phyloP scores from a whole-genome alignment of 2,797 vertebrate genomes.

The Labeo calbasu region DNA sequence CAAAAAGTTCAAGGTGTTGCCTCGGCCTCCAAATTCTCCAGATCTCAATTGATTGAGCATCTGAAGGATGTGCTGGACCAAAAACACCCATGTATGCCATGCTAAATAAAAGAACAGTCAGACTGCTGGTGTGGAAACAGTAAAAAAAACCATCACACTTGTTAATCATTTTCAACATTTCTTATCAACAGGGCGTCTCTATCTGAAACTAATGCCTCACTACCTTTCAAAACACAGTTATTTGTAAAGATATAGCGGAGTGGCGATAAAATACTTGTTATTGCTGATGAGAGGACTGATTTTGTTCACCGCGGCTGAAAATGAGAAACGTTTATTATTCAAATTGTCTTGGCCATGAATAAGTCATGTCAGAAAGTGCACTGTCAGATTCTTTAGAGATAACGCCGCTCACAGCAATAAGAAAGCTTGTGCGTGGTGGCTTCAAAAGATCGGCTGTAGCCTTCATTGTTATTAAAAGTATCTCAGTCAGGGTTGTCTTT shows the following conservation, averaged over 20 bases:
- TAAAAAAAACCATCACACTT: background rate
- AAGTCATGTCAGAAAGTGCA: slow-evolving; percentile 59
- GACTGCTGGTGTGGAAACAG: background rate
- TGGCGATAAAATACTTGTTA: background rate
- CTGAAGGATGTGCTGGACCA: background rate
- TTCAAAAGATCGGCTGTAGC: slow-evolving; percentile 44
- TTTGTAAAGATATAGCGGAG: background rate
- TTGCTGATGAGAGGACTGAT: background rate
- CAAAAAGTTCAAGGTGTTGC: background rate
- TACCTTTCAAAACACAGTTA: background rate
- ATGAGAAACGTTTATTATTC: slow-evolving; percentile 61
- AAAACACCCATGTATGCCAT: background rate
- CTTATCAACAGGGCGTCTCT: background rate
- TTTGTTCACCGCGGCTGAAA: background rate
- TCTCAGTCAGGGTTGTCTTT: slow-evolving; percentile 9
- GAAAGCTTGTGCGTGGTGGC: slow-evolving; percentile 31
- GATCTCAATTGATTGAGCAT: background rate
- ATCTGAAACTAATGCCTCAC: background rate
- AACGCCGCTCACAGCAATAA: slow-evolving; percentile 68
- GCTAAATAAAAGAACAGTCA: background rate
- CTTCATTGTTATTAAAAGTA: background rate
- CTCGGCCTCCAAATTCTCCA: background rate
- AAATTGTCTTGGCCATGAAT: slow-evolving; percentile 58
- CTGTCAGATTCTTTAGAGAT: slow-evolving; percentile 65
- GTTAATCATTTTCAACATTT: background rate